Evolutionary conservation across 2,797 vertebrate genomes (phyloP), one percentile per base, ranked within the genome.

Genomic region (Gadopsis bispinosus): DNA sequence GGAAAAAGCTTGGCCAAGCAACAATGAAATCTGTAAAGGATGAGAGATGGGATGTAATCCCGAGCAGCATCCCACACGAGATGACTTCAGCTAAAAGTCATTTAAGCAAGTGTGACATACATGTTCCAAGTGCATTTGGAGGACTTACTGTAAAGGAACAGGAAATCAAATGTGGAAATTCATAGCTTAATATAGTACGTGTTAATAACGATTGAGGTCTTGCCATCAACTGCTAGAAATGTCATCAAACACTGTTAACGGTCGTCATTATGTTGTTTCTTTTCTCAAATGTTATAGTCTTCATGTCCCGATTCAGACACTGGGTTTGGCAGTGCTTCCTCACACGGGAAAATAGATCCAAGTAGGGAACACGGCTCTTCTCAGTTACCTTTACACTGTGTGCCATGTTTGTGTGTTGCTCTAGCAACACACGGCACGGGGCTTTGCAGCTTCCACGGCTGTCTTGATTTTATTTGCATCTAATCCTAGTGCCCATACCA

Each of bases 21-120:
- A 89, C 90, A 90, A 89, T 92, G 86, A 88, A 81, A 83, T 84
- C 81, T 68, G 43, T 60, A 56, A 60, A 73, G 31, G 75, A 77
- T 56, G 67, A 75, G 50, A 56, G 55, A 62, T 22, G 58, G 66
- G 61, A 51, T 50, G 58, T 0, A 10, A 70, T 63, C 26, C 54
- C 37, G 54, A n/a, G 73, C 53, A 84, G 71, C 69, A 35, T 17
- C 19, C 4, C 14, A 0, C 74, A 61, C 4, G 17, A 80, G 84
- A 83, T 79, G 85, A 91, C 79, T 72, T 74, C 67, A 87, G 87
- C 86, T 72, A 29, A 87, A 84, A 76, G 37, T 26, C 43, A 12
- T 41, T 39, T 39, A 61, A 47, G 53, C 22, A n/a, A 10, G 3
- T 17, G 51, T 45, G 69, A 83, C 26, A 82, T n/a, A 75, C 19